Conservation (phyloP, 2,113 vertebrate species). For the Dunckerocampus dactyliophorus region DNA sequence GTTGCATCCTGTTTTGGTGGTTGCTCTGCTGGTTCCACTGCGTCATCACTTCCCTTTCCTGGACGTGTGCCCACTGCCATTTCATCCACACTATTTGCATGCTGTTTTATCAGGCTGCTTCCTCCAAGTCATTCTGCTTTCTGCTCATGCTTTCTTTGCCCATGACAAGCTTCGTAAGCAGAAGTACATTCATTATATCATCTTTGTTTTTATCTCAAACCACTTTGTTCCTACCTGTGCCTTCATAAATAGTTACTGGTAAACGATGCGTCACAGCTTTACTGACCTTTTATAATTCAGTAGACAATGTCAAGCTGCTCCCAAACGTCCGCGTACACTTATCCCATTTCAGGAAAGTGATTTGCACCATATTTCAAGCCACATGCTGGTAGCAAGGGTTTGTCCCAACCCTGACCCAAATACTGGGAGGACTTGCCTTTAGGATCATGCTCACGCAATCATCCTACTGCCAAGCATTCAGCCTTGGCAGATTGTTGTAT, state of each 20-base stretch:
- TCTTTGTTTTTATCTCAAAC: too few relatives aligned
- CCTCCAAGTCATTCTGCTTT: slow-evolving; percentile 11
- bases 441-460: not conserved
- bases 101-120: slow-evolving; percentile 35
- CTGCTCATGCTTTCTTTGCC: slow-evolving; percentile 11
- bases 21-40: slow-evolving; percentile 60
- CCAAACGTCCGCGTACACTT: not conserved
- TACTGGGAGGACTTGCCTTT: slow-evolving; percentile 5
- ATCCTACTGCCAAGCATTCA: not conserved
- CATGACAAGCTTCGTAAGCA: not conserved
- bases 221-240: too few relatives aligned
- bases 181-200: not conserved
- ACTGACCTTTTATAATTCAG: not conserved
- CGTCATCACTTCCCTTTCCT: slow-evolving; percentile 76
- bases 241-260: too few relatives aligned
- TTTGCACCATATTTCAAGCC: not conserved
- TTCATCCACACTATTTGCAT: slow-evolving; percentile 60
- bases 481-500: not conserved
- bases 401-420: not conserved
- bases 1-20: slow-evolving; percentile 75
- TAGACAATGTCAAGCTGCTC: not conserved
- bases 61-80: slow-evolving; percentile 62
- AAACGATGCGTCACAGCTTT: too few relatives aligned
- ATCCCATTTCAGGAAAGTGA: not conserved
- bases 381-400: not conserved